A percentile compares a stretch with the other conserved stretches of the same genome.
These are phyloP conservation scores for Dolichoris vasculosae DNA, from an alignment of 1,140 invertebrate genomes.

Conservation along the genomic window DNA sequence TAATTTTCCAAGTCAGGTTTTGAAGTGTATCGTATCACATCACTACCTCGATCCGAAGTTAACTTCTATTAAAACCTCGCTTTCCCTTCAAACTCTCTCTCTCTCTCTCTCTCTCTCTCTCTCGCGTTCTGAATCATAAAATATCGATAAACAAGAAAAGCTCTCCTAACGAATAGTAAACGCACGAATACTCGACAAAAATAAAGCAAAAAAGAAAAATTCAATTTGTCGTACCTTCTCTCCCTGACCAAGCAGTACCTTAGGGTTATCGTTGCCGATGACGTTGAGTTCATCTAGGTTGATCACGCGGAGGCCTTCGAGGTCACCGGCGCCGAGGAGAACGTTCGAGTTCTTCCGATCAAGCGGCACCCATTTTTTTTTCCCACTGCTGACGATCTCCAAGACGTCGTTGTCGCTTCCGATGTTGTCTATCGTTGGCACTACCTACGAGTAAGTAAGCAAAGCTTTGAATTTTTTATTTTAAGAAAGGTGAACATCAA, in stretches of 20 bases:
- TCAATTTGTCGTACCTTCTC: neutral
- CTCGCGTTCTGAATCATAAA: neutral
- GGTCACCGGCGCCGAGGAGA: neutral
- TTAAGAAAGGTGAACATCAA: neutral
- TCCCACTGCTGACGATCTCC: too few relatives aligned
- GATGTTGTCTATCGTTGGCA: neutral
- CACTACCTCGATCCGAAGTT: neutral
- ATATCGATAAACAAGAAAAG: neutral
- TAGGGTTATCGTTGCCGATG: neutral
- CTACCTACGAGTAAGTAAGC: neutral
- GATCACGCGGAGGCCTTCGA: neutral
- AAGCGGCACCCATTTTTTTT: neutral
- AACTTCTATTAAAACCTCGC: neutral
- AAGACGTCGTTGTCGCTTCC: neutral
- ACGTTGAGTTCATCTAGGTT: too few relatives aligned
- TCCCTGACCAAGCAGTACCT: neutral
- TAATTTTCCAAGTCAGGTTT: neutral
- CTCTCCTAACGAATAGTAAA: neutral
- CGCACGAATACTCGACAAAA: neutral
- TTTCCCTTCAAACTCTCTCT: too few relatives aligned
- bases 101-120: neutral
- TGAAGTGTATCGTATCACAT: neutral
- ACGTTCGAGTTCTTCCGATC: neutral
- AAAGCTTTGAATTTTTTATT: neutral
- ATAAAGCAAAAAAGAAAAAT: neutral